Evolutionary conservation across 2,113 vertebrate species (phyloP).

Genomic region (Epinephelus fuscoguttatus): DNA sequence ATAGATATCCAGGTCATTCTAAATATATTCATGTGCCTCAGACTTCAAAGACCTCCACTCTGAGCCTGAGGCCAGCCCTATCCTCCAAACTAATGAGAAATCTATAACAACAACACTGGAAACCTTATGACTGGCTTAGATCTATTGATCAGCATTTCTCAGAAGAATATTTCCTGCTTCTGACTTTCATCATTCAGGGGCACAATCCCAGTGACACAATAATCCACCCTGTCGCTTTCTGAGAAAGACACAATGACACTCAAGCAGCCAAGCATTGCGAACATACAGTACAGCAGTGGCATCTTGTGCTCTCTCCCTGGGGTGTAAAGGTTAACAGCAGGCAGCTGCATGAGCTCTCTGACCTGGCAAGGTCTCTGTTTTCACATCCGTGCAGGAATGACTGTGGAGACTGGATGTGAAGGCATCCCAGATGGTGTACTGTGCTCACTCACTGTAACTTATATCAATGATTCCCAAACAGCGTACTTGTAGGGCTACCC

Average conservation of each 20-base stretch:
- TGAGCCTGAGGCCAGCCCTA: conserved; percentile 17
- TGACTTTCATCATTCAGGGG: not conserved
- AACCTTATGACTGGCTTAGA: not conserved
- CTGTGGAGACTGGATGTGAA: conserved; percentile 3
- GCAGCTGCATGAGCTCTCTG: conserved; percentile 13
- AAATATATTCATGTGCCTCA: conserved; percentile 44
- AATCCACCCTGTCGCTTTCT: not conserved
- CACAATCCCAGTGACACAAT: not conserved
- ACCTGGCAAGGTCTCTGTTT: conserved; percentile 8
- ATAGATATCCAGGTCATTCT: conserved; percentile 54
- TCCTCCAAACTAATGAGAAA: conserved; percentile 29
- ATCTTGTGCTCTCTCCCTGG: not conserved
- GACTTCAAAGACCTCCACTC: conserved; percentile 45
- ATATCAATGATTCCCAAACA: not conserved
- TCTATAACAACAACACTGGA: conserved; percentile 10
- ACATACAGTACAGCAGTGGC: not conserved
- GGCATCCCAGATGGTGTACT: conserved; percentile 24
- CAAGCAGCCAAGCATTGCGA: not conserved
- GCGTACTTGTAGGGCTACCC: too few species aligned
- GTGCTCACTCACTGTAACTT: conserved; percentile 1
- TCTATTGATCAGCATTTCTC: conserved; percentile 24
- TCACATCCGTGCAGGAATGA: conserved; percentile 10
- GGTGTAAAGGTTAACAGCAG: conserved; percentile 56
- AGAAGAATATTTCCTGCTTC: not conserved
- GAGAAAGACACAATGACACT: conserved; percentile 4